Evolutionary conservation across 2,888 invertebrate genomes (phyloP), one percentile per base, ranked within the genome.

Genomic region (Macrosoma leucophasiata): DNA sequence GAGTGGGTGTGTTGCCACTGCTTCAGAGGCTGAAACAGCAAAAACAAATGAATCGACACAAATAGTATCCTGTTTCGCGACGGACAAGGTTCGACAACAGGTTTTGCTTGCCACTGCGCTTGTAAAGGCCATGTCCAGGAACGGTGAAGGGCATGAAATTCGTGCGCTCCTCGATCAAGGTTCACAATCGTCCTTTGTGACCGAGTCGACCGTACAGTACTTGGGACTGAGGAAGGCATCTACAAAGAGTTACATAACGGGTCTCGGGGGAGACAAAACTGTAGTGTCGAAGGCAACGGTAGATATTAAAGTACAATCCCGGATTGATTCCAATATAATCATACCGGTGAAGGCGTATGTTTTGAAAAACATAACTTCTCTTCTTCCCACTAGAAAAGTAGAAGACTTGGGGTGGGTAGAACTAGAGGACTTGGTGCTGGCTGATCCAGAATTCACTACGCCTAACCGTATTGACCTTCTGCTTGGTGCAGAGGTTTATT

Each of bases 81-180:
- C 13, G 14, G 8, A 11, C 26, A 19, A 15, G 6, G 10, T 14
- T 11, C 13, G 13, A 25, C 21, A 21, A 11, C 45, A 46, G 22
- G 47, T 50, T 9, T 35, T 58, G 30, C 36, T 55, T 26, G 50
- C 52, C 4, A 55, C 52, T 2, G 52, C 56, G 8, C 10, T 50
- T 13, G 40, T 53, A 15, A 36, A 48, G 11, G 41, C 43, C 13
- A 19, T 41, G 26, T 43, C 47, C 3, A 39, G 31, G 13, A 27
- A 24, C 10, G 36, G 29, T 5, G 5, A 21, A 4, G 12, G n/a
- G 18, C 28, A 20, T 5, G n/a, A 19, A 13, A 13, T 36, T 9
- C 17, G 33, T 13, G 29, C 36, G 6, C 18, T 37, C 8, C 21
- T 41, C 10, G 41, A 41, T 33, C 41, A 36, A 19, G 36, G 34